Conservation (phyloP, 2,797 vertebrate genomes). For the Mormyrus proboscirostris region DNA sequence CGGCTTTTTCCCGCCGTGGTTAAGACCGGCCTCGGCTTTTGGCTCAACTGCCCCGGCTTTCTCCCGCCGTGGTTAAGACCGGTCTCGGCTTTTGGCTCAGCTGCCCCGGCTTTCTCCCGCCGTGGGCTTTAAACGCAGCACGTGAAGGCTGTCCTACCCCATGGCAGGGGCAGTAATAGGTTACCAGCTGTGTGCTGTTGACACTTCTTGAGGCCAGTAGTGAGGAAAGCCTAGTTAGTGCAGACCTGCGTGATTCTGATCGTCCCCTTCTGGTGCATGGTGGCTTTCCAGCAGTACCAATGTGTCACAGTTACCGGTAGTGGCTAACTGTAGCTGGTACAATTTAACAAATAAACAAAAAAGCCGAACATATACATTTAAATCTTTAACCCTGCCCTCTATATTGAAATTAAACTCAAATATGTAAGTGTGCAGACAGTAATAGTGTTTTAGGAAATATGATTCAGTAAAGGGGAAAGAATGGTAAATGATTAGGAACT, state of each 20-base stretch:
- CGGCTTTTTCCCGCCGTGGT: too few relatives aligned
- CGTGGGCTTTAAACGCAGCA: too few relatives aligned
- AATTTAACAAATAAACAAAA: background rate
- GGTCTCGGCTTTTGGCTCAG: too few relatives aligned
- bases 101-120: too few relatives aligned
- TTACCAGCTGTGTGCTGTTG: background rate
- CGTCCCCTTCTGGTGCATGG: background rate
- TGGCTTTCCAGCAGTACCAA: background rate
- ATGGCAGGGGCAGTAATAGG: background rate
- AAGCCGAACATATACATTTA: background rate
- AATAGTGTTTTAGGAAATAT: background rate
- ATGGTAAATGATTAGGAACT: background rate
- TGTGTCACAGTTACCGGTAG: background rate
- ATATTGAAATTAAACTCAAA: constrained; percentile 3
- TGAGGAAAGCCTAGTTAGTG: background rate
- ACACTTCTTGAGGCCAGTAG: background rate
- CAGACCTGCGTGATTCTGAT: background rate
- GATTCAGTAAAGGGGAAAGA: background rate
- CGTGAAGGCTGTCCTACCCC: background rate
- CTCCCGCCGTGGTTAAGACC: too few relatives aligned
- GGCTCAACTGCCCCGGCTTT: too few relatives aligned
- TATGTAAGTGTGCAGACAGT: background rate
- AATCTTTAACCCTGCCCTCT: background rate
- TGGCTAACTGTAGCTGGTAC: background rate
- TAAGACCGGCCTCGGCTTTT: too few relatives aligned